Percentiles rank a stretch among this genome's conserved stretches.
These are phyloP conservation scores for Fragum sueziense DNA, from an alignment of 2,888 invertebrate genomes.

Conservation along the genomic window DNA sequence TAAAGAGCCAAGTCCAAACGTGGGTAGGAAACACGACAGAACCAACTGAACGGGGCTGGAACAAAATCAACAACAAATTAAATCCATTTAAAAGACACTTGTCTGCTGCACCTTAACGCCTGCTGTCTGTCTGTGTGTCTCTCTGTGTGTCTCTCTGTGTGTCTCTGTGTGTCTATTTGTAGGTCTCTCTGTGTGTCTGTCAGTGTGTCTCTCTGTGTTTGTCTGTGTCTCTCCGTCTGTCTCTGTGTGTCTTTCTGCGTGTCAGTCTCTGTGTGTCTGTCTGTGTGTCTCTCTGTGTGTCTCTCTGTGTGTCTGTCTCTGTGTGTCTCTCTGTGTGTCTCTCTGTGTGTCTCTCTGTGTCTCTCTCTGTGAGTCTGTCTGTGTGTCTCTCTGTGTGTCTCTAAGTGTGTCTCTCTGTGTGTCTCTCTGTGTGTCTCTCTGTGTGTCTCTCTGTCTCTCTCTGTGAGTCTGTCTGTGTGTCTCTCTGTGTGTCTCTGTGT, in stretches of 20 bases:
- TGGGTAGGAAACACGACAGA: no score
- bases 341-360: neutral
- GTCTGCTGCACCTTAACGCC: no score
- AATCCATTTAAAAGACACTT: no score
- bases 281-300: neutral
- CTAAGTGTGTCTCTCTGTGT: neutral
- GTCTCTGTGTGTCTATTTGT: neutral
- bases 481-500: neutral
- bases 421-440: neutral
- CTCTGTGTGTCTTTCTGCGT: no score
- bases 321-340: neutral
- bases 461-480: neutral
- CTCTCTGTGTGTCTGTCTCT: no score
- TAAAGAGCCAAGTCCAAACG: no score
- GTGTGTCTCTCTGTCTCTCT: neutral
- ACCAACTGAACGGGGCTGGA: no score
- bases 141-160: neutral
- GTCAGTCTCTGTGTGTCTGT: neutral
- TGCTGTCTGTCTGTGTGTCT: neutral
- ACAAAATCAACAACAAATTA: no score
- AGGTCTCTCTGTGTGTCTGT: neutral
- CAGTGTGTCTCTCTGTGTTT: neutral
- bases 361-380: neutral
- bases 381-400: neutral
- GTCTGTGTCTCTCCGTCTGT: neutral